These are phyloP conservation scores for Trogon melanurus DNA, from an alignment of 2,113 vertebrate species.

Conservation along the genomic window DNA sequence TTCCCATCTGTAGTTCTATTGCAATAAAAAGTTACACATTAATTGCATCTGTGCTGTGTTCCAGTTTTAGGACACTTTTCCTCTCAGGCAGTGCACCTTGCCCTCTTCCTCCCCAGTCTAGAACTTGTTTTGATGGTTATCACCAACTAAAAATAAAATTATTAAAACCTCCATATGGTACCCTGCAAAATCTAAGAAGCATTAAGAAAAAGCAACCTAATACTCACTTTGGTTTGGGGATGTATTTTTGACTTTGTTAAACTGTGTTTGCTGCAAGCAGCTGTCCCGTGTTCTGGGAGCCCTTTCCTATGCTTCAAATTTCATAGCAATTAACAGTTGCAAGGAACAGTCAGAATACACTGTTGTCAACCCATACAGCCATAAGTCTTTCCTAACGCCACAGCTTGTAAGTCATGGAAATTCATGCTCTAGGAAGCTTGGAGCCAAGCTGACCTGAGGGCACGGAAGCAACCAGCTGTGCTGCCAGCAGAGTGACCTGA, in stretches of 20 bases:
- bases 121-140: neutral
- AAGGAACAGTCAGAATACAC: neutral
- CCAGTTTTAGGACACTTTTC: neutral
- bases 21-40: neutral
- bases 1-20: neutral
- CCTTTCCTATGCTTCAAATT: slow-evolving; percentile 31
- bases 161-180: neutral
- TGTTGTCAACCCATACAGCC: neutral
- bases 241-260: neutral
- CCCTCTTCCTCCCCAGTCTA: neutral
- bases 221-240: neutral
- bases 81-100: neutral
- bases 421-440: neutral
- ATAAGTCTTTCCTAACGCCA: neutral
- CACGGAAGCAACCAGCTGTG: slow-evolving; percentile 22
- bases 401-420: slow-evolving; percentile 21
- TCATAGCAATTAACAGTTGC: slow-evolving; percentile 8
- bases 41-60: neutral
- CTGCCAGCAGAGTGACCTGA: slow-evolving; percentile 34
- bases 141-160: neutral
- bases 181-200: neutral
- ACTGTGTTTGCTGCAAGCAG: neutral
- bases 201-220: neutral
- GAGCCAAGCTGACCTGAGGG: slow-evolving; percentile 59
- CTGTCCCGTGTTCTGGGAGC: neutral